Evolutionary conservation across 2,113 vertebrate genomes (phyloP), one percentile per base, ranked within the genome.

Genomic region (Leucoraja erinaceus): DNA sequence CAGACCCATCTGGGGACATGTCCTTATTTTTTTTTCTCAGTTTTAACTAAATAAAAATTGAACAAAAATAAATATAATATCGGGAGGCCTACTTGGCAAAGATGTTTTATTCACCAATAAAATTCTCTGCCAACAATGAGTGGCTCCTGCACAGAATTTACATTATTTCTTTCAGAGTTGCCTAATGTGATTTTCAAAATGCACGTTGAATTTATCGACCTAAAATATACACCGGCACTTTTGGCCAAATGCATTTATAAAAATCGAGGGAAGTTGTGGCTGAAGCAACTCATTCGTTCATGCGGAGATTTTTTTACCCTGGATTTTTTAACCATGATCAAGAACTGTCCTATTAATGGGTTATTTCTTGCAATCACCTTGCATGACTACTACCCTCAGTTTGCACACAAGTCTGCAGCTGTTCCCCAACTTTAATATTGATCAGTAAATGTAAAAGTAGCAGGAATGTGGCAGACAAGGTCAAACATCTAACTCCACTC

Each of bases 321-420:
- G 70, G 25, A 84, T 25, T 14, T 38, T 47, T 47, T 47, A 1
- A 47, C 0, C 22, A 79, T 38, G 47, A n/a, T 31, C 68, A 75
- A n/a, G 20, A 18, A 22, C 11, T 79, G 12, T 38, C 6, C 59
- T 70, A 47, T 63, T 25, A 61, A 63, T 70, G 75, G 38, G 70
- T 59, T 72, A 95, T 63, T 86, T 91, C 33, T 93, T 94, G 93
- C 95, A 95, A 96, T 97, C 96, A 96, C 94, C 72, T 84, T 93
- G 95, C 95, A 96, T 96, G 95, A 95, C 95, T 93, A 95, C 93
- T 95, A 96, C 96, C 96, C 96, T 95, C 95, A 95, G 94, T 59
- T 66, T 81, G 70, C 63, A 70, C 22, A 70, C 66, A 38, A 70
- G 31, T 68, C 63, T 90, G 88, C 63, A 90, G 93, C 94, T 61